phyloP scores from a whole-genome alignment of 2,113 vertebrate species.

The Ptyas mucosa region DNA sequence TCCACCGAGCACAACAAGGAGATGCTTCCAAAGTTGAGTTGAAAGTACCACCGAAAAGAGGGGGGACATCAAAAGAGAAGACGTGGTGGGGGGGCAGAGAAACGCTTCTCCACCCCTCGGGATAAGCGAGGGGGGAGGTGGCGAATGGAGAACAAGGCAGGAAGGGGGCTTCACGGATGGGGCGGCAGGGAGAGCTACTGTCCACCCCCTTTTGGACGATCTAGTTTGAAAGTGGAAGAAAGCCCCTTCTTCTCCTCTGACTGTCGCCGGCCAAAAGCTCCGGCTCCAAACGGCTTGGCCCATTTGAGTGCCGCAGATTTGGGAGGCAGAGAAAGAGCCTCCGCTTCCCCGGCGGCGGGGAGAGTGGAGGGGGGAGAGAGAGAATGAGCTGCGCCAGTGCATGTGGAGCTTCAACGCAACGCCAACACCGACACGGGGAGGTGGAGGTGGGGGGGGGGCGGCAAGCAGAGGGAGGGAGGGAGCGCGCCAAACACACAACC shows the following conservation, averaged over 20 bases:
- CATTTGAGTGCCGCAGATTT: not conserved
- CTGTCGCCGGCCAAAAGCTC: not conserved
- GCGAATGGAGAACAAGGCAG: not conserved
- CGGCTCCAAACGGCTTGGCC: not conserved
- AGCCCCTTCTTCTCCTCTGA: constrained; percentile 17
- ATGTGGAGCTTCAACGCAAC: not conserved
- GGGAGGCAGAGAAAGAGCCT: not conserved
- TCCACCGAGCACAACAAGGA: constrained; percentile 19
- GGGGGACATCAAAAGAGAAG: not conserved
- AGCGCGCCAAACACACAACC: not conserved
- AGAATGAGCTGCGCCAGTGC: not conserved
- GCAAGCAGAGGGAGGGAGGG: not conserved
- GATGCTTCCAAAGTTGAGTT: constrained; percentile 16
- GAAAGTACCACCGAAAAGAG: not conserved
- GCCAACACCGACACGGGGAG: not conserved
- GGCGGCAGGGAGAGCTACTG: not conserved
- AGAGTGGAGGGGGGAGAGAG: no score
- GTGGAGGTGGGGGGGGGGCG: not conserved
- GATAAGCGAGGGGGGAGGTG: not conserved
- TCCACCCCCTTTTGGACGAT: not conserved
- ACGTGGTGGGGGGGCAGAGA: not conserved
- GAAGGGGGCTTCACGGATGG: not conserved
- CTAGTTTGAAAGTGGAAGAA: constrained; percentile 48
- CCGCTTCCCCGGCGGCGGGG: not conserved
- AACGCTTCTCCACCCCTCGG: not conserved